Percentiles rank a stretch among this genome's conserved stretches.
phyloP scores from a whole-genome alignment of 1,140 invertebrate species.

The Bradynema listronoti region DNA sequence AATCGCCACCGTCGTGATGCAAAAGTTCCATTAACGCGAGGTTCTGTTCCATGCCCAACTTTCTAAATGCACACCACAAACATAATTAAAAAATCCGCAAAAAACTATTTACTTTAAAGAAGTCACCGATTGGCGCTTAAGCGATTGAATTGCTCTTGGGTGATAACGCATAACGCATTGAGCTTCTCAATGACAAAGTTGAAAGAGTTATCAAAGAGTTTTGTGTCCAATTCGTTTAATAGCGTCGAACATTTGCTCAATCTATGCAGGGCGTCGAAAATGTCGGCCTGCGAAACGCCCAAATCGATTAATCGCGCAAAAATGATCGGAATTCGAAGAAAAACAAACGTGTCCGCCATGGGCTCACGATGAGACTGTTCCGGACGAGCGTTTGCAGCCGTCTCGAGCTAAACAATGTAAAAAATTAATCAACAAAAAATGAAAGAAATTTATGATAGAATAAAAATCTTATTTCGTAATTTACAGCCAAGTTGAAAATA shows the following conservation, averaged over 20 bases:
- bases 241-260: conserved; percentile 20
- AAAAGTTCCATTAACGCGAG: conserved; percentile 12
- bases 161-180: not conserved
- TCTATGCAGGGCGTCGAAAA: conserved; percentile 15
- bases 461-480: not conserved
- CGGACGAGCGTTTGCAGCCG: conserved; percentile 7
- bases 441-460: too few species aligned
- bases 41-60: conserved; percentile 15
- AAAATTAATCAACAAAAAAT: too few species aligned
- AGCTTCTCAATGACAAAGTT: conserved; percentile 20
- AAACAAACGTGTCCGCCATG: conserved; percentile 27
- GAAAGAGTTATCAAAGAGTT: conserved; percentile 25
- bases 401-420: conserved; percentile 19
- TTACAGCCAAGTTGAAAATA: not conserved
- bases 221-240: conserved; percentile 21
- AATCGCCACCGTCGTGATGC: not conserved
- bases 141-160: too few species aligned
- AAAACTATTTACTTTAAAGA: too few species aligned
- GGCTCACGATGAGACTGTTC: conserved; percentile 28
- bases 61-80: too few species aligned
- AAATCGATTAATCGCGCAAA: conserved; percentile 16
- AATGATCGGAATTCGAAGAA: conserved; percentile 25
- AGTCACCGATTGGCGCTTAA: too few species aligned
- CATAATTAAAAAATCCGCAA: too few species aligned
- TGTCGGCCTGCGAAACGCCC: conserved; percentile 9